Evolutionary conservation across 2,113 vertebrate genomes (phyloP).

Genomic region (Rhinopithecus roxellana): DNA sequence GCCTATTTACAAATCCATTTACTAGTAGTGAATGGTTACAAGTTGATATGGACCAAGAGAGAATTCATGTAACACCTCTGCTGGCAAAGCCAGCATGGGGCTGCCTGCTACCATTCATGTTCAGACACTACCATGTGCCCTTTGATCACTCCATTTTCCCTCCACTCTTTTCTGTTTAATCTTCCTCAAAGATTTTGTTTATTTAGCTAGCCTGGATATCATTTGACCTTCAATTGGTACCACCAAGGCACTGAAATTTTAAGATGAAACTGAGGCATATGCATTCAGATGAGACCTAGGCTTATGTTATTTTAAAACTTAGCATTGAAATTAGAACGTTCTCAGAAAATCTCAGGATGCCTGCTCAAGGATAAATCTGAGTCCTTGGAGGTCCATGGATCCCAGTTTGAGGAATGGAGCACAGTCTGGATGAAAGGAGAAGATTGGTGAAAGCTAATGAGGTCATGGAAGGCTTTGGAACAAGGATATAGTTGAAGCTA

Average conservation of each 20-base stretch:
- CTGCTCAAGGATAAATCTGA: background rate
- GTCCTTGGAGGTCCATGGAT: background rate
- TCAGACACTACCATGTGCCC: too few relatives aligned
- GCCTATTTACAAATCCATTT: background rate
- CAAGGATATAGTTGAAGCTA: background rate
- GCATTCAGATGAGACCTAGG: background rate
- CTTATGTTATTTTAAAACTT: background rate
- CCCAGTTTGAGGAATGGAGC: background rate
- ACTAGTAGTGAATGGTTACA: background rate
- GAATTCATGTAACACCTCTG: background rate
- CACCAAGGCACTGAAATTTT: background rate
- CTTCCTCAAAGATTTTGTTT: background rate
- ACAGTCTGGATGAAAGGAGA: background rate
- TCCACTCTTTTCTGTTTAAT: background rate
- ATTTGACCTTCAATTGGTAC: background rate
- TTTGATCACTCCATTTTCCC: background rate
- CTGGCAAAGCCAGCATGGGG: fast-evolving
- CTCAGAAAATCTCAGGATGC: background rate
- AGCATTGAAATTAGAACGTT: background rate
- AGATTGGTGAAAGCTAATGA: background rate
- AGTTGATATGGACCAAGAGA: too few relatives aligned
- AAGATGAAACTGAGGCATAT: background rate
- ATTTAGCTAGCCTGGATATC: background rate
- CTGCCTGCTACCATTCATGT: background rate
- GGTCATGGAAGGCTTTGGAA: background rate